Evolutionary conservation across 2,113 vertebrate genomes (phyloP).

Genomic region (Carassius gibelio): DNA sequence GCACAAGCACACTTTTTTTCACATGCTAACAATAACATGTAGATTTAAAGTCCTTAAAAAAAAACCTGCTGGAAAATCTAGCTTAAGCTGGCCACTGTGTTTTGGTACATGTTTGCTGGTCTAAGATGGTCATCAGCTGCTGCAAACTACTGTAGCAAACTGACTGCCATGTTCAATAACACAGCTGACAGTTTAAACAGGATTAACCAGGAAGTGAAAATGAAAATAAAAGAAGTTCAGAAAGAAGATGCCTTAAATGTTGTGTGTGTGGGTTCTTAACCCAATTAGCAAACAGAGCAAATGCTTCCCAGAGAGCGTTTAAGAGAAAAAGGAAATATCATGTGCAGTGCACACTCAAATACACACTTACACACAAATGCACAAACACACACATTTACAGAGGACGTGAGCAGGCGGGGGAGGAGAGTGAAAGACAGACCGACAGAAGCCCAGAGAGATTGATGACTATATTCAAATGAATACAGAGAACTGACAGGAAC

Average conservation of each 20-base stretch:
- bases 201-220: not conserved
- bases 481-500: slow-evolving; percentile 47
- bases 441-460: slow-evolving; percentile 31
- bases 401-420: not conserved
- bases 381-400: slow-evolving; percentile 9
- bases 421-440: slow-evolving; percentile 6
- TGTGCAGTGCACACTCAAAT: not conserved
- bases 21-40: not conserved
- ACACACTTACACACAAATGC: not conserved
- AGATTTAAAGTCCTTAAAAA: not conserved
- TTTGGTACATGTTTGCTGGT: not conserved
- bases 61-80: not conserved
- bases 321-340: not conserved
- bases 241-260: not conserved
- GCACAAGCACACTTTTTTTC: not conserved
- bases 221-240: not conserved
- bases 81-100: not conserved
- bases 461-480: slow-evolving; percentile 52
- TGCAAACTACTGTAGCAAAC: not conserved
- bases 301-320: not conserved
- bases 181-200: not conserved
- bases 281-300: not conserved
- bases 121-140: not conserved
- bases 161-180: not conserved
- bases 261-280: not conserved